Percentiles rank a stretch among this genome's conserved stretches.
Evolutionary conservation across 2,113 vertebrate genomes (phyloP).

Genomic region (Nannobrachium achirus): DNA sequence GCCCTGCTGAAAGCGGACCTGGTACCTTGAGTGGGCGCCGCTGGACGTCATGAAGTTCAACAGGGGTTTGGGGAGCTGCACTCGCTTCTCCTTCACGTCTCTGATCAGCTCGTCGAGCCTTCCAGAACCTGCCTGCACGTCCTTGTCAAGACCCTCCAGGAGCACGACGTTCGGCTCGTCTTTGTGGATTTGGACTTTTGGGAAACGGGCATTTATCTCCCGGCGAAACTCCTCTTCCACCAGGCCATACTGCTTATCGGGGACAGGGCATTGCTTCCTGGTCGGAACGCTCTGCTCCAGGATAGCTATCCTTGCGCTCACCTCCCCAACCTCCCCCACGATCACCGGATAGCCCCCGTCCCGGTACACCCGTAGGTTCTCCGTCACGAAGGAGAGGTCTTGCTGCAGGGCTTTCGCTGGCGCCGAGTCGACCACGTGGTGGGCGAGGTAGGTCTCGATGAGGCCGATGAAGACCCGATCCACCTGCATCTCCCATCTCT

Average conservation of each 20-base stretch:
- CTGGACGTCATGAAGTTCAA: constrained; percentile 52
- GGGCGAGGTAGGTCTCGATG: constrained; percentile 23
- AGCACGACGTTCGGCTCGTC: not conserved
- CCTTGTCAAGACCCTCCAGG: constrained; percentile 47
- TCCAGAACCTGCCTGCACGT: constrained; percentile 36
- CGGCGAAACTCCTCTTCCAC: constrained; percentile 54
- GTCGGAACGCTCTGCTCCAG: constrained; percentile 29
- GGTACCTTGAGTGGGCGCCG: constrained; percentile 37
- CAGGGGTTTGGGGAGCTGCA: constrained; percentile 24
- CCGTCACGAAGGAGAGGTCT: not conserved
- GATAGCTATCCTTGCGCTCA: constrained; percentile 34
- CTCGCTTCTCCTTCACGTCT: constrained; percentile 40
- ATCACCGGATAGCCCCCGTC: constrained; percentile 45
- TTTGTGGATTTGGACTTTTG: constrained; percentile 18
- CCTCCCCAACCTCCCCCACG: constrained; percentile 51
- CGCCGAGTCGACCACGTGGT: constrained; percentile 47
- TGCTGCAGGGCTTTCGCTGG: constrained; percentile 22
- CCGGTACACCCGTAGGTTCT: constrained; percentile 51
- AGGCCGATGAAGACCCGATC: constrained; percentile 28
- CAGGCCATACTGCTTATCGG: constrained; percentile 47
- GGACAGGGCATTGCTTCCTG: constrained; percentile 26
- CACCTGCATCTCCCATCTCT: constrained; percentile 52
- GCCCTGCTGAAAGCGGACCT: constrained; percentile 51
- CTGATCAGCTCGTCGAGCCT: constrained; percentile 38
- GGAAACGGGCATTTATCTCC: constrained; percentile 9